phyloP scores from a whole-genome alignment of 2,113 vertebrate species.

The Triplophysa dalaica region DNA sequence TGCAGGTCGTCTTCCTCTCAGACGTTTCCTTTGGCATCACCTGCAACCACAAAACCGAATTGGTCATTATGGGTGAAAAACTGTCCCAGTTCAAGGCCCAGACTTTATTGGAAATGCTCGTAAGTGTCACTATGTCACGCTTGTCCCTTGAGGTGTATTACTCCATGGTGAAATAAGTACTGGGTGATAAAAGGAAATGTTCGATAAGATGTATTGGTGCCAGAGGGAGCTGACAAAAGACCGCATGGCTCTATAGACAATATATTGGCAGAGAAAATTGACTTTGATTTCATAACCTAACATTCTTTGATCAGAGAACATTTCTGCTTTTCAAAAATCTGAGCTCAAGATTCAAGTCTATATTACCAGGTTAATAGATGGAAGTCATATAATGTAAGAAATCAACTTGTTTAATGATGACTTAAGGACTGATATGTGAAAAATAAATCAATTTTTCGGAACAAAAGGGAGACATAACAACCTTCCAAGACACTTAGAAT shows the following conservation, averaged over 20 bases:
- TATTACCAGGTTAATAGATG: neutral
- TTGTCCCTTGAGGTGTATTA: conserved; percentile 36
- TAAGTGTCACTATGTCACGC: conserved; percentile 42
- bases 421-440: too few relatives aligned
- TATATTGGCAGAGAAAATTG: conserved; percentile 21
- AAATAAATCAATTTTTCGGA: too few relatives aligned
- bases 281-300: neutral
- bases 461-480: too few relatives aligned
- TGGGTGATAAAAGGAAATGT: conserved; percentile 30
- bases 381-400: too few relatives aligned
- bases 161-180: conserved; percentile 40
- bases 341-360: conserved; percentile 3
- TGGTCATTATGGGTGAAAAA: conserved; percentile 47
- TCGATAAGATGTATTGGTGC: neutral
- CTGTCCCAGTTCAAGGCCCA: conserved; percentile 36
- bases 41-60: conserved; percentile 16
- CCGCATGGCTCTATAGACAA: conserved; percentile 8
- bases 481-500: too few relatives aligned
- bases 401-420: too few relatives aligned
- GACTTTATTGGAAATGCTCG: conserved; percentile 48
- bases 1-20: conserved; percentile 21
- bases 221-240: conserved; percentile 12
- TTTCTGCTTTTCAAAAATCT: neutral
- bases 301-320: neutral
- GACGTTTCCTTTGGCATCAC: conserved; percentile 43